Percentiles rank a stretch among this genome's conserved stretches.
Conservation (phyloP, 2,797 vertebrate genomes). For the Momotus momota region DNA sequence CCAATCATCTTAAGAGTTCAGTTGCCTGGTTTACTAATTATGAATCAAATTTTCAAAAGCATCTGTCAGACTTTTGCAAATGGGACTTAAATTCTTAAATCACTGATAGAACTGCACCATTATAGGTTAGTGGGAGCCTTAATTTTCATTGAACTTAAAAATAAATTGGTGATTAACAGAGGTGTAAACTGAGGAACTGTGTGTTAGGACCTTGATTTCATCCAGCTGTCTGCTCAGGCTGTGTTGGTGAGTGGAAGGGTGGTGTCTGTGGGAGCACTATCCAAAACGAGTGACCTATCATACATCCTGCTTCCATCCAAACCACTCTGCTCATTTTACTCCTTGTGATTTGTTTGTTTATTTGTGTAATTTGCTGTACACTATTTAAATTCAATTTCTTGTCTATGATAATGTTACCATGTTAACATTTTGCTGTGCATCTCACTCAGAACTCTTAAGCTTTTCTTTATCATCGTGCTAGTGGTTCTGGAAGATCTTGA, state of each 20-base stretch:
- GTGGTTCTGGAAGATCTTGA: neutral
- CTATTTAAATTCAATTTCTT: neutral
- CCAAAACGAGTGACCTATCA: rapidly evolving
- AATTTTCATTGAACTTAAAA: neutral
- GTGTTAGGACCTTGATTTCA: neutral
- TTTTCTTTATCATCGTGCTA: neutral
- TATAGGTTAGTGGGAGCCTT: neutral
- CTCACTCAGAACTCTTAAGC: neutral
- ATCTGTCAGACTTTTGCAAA: neutral
- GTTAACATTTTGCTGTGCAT: neutral
- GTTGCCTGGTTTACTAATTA: slow-evolving; percentile 44
- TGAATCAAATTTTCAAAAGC: slow-evolving; percentile 3
- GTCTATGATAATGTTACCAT: neutral
- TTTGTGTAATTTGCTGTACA: neutral
- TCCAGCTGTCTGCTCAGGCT: neutral
- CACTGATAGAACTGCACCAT: neutral
- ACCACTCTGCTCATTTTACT: neutral
- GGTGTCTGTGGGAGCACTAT: neutral
- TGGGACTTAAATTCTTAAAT: neutral
- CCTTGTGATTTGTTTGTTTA: neutral
- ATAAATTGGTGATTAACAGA: neutral
- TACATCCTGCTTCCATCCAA: neutral
- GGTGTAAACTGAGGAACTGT: neutral
- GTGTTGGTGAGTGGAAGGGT: neutral
- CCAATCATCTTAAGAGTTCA: slow-evolving; percentile 27